A percentile compares a stretch with the other conserved stretches of the same genome.
Evolutionary conservation across 2,113 vertebrate species (phyloP).

Genomic region (Hymenochirus boettgeri): DNA sequence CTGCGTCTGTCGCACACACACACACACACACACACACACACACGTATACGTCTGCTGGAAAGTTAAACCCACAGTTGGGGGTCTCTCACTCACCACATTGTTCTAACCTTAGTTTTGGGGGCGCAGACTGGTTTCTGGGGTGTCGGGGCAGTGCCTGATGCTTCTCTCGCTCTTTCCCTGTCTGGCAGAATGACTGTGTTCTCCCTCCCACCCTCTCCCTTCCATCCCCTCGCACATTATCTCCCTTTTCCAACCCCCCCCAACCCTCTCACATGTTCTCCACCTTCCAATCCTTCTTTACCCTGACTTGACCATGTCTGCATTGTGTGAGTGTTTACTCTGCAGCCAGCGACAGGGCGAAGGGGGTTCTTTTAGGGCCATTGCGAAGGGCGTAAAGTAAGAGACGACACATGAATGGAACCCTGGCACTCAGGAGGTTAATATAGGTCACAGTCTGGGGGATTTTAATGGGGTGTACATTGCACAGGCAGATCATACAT

Average conservation of each 20-base stretch:
- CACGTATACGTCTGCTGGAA: background rate
- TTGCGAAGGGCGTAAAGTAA: too few relatives aligned
- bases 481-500: too few relatives aligned
- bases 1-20: background rate
- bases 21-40: background rate
- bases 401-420: too few relatives aligned
- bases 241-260: background rate
- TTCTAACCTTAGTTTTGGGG: constrained; percentile 31
- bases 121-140: constrained; percentile 17
- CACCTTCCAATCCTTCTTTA: constrained; percentile 11
- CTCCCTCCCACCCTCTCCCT: constrained; percentile 1
- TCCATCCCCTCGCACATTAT: background rate
- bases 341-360: background rate
- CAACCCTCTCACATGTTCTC: background rate
- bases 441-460: too few relatives aligned
- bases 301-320: constrained; percentile 33
- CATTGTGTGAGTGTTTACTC: constrained; percentile 2
- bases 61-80: background rate
- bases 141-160: background rate
- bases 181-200: constrained; percentile 21
- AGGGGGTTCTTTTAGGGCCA: background rate
- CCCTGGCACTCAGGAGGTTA: background rate
- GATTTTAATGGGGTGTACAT: too few relatives aligned
- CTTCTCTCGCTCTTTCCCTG: constrained; percentile 20
- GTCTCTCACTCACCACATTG: background rate